A percentile compares a stretch with the other conserved stretches of the same genome.
These are phyloP conservation scores for Puntigrus tetrazona DNA, from an alignment of 2,113 vertebrate genomes.

Conservation along the genomic window DNA sequence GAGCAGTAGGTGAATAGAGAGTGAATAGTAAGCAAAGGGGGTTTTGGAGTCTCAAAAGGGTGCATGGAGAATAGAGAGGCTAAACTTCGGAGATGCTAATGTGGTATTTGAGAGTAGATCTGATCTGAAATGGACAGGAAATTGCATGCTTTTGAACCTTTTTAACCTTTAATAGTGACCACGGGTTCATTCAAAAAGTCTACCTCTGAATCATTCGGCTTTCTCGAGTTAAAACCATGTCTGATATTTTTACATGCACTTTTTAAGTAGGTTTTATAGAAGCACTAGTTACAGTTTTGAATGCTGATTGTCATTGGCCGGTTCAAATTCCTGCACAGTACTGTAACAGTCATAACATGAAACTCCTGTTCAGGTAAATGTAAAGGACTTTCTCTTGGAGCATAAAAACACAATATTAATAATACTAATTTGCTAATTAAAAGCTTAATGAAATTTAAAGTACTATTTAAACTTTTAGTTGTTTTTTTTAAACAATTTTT, in stretches of 20 bases:
- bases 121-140: constrained; percentile 65
- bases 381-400: neutral
- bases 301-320: neutral
- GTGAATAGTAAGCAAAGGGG: constrained; percentile 21
- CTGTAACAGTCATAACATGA: neutral
- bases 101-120: constrained; percentile 71
- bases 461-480: neutral
- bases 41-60: constrained; percentile 22
- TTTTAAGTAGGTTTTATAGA: neutral
- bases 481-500: neutral
- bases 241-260: neutral
- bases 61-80: constrained; percentile 46
- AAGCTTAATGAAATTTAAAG: neutral
- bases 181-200: constrained; percentile 5
- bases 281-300: neutral
- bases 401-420: neutral
- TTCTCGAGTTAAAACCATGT: neutral
- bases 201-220: neutral
- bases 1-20: constrained; percentile 27
- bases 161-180: constrained; percentile 59
- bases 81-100: constrained; percentile 69
- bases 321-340: neutral
- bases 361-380: neutral
- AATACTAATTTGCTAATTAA: neutral
- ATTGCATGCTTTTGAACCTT: constrained; percentile 54